Base-by-base conservation (phyloP, 2,888 invertebrate genomes). In the Stegophylla sp. region DNA sequence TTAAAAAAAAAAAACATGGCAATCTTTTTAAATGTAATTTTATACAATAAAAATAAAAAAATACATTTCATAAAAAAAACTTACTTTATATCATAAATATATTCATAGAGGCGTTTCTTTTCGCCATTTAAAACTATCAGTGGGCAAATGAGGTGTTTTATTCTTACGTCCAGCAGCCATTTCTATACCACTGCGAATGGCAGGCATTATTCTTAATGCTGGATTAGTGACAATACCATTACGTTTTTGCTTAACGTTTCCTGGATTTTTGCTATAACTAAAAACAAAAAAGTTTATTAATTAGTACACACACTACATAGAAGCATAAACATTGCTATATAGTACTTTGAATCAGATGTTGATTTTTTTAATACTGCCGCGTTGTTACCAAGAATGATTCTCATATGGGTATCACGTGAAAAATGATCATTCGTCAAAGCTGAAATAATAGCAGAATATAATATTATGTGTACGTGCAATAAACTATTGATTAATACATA, bases 391-490 rank as follows among this genome's bases (percentile, higher is more conserved):
- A 95, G 87, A 84, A 95, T 95, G 84, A 95, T 95, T 83, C 94
- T 89, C 95, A 95, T 95, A 85, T 95, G 95, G 0, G 95, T 94
- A 86, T 95, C 95, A n/a, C 95, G 88, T 76, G 93, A 93, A 88
- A 94, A 94, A 86, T 94, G 94, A 51, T 92, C 92, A 86, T 94
- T 94, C 0, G 93, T 89, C 0, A 86, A 51, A 12, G 82, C 82
- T 81, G 41, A 81, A 82, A 82, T 5, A 20, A 64, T 51, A 20
- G 10, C 23, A 56, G 9, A 71, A 12, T 28, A 4, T 26, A 23
- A 71, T 34, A n/a, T n/a, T n/a, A n/a, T n/a, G n/a, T n/a, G n/a
- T n/a, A n/a, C n/a, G n/a, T n/a, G n/a, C n/a, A n/a, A n/a, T n/a
- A n/a, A n/a, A n/a, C n/a, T n/a, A n/a, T n/a, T n/a, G n/a, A n/a